Evolutionary conservation across 2,797 vertebrate species (phyloP), one percentile per base, ranked within the genome.

Genomic region (Hephaestus fuliginosus): DNA sequence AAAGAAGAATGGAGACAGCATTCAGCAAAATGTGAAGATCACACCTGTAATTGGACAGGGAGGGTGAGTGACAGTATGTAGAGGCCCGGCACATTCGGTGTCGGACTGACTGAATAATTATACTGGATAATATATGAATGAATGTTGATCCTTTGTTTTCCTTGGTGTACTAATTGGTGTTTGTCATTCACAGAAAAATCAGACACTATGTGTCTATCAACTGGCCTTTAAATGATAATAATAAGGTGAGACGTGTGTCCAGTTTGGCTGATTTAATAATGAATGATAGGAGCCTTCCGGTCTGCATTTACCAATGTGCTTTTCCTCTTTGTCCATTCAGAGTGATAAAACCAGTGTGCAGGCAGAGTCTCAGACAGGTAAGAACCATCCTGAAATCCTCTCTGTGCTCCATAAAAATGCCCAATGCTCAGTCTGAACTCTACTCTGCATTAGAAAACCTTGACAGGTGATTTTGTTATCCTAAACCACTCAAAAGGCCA

Each of bases 181-280:
- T 74, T 93, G 70, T 90, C 52, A 58, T 92, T 93, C 94, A 76
- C 96, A 99, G 98, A 95, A 99, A 97, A 97, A 97, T 98, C 95
- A 98, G 98, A 97, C 98, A 99, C 97, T 99, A 98, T 97, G 98
- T 99, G 97, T 99, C 97, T 91, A 96, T 99, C 96, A 98, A 97
- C 96, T 96, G 96, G 95, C 96, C 97, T 94, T 98, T 96, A 96
- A 97, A 95, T 91, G 97, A 98, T 95, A 98, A 95, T 96, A 98
- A 95, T 95, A 98, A 98, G 98, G 98, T 99, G 95, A 86, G 81
- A 79, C 83, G 39, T 48, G 43, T 68, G 74, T 70, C 17, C 7
- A 62, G 20, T 76, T 87, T 78, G 79, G 5, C 17, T 65, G 11
- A 78, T 72, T 33, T 81, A 25, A 61, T 44, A 22, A 43, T 67